These are phyloP conservation scores for Myiotriccus ornatus DNA, from an alignment of 2,797 vertebrate genomes.

Conservation along the genomic window DNA sequence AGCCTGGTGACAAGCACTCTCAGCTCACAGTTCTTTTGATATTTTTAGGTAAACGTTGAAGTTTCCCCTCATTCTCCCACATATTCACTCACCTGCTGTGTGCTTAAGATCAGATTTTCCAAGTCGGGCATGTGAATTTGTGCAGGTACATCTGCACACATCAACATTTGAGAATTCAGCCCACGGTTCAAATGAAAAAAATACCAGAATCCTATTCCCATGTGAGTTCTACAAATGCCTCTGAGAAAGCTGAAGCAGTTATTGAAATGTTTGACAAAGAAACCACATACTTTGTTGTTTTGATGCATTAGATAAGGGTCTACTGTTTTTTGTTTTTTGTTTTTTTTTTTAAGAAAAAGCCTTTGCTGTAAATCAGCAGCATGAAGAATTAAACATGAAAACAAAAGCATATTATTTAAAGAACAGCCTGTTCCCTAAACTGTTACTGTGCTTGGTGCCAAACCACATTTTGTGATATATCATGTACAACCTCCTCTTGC, in stretches of 20 bases:
- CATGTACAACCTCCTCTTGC: conserved; percentile 40
- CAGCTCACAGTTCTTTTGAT: background rate
- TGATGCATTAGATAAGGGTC: conserved; percentile 34
- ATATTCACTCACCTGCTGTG: background rate
- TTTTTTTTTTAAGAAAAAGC: background rate
- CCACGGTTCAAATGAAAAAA: background rate
- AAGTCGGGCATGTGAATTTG: background rate
- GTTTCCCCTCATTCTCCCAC: background rate
- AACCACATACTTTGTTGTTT: background rate
- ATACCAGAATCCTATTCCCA: background rate
- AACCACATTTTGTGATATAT: conserved; percentile 60
- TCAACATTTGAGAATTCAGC: background rate
- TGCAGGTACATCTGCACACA: background rate
- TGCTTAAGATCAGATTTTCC: background rate
- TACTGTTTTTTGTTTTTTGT: background rate
- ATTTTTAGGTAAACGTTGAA: background rate
- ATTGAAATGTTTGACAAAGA: conserved; percentile 52
- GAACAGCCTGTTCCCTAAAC: conserved; percentile 61
- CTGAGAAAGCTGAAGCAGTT: conserved; percentile 18
- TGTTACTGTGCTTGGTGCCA: conserved; percentile 50
- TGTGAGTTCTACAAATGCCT: background rate
- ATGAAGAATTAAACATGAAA: conserved; percentile 59
- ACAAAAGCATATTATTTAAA: conserved; percentile 67
- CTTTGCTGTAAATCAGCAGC: conserved; percentile 31
- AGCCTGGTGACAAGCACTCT: background rate